These are phyloP conservation scores for Sphyrna mokarran DNA, from an alignment of 2,113 vertebrate species.

Conservation along the genomic window DNA sequence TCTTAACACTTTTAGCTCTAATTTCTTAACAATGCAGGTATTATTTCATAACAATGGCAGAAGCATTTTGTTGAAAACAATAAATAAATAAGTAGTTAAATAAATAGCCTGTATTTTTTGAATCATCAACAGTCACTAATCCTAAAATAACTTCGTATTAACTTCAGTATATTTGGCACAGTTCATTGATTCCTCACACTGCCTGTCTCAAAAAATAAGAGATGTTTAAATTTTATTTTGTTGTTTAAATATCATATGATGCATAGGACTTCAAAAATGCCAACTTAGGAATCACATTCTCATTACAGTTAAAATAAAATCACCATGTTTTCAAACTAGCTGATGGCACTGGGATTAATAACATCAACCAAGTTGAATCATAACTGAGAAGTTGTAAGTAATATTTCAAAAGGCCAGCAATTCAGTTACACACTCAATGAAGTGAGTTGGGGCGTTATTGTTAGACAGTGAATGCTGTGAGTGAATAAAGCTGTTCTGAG, in stretches of 20 bases:
- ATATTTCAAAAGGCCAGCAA: not conserved
- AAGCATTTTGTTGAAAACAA: not conserved
- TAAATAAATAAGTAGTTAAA: not conserved
- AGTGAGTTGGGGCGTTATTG: slow-evolving; percentile 16
- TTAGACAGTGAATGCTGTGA: slow-evolving; percentile 11
- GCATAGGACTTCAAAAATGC: not conserved
- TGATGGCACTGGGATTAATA: not conserved
- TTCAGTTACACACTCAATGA: not conserved
- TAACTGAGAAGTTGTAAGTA: not conserved
- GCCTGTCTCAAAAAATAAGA: not conserved
- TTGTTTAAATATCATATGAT: not conserved
- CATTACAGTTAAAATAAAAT: not conserved
- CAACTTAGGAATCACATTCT: not conserved
- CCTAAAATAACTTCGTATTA: not conserved
- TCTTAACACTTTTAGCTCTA: not conserved
- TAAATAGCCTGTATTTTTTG: not conserved
- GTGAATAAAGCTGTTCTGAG: slow-evolving; percentile 20
- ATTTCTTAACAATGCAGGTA: not conserved
- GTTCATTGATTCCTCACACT: not conserved
- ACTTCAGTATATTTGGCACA: not conserved
- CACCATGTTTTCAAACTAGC: not conserved
- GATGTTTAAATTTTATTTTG: not conserved
- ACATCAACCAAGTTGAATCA: not conserved
- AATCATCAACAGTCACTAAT: not conserved
- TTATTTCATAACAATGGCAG: not conserved